A percentile compares a stretch with the other conserved stretches of the same genome.
Evolutionary conservation across 2,113 vertebrate genomes (phyloP).

Genomic region (Lichenostomus cassidix): DNA sequence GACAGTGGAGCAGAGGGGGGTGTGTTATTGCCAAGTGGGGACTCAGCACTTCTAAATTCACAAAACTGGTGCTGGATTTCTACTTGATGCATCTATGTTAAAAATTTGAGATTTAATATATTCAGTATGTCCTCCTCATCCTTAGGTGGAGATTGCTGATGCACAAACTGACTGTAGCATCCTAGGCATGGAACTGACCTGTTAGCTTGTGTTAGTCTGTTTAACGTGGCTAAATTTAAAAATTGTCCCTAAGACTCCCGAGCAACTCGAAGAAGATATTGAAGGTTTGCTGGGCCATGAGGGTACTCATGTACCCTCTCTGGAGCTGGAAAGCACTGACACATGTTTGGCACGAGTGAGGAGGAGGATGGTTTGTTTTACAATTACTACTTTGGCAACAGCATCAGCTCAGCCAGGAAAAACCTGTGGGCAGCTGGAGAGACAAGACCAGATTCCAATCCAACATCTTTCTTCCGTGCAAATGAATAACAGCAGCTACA

Average conservation of each 20-base stretch:
- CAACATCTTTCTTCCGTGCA: neutral
- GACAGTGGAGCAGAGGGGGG: neutral
- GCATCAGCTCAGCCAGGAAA: neutral
- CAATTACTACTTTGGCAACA: neutral
- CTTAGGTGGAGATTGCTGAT: neutral
- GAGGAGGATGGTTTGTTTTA: neutral
- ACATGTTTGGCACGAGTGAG: neutral
- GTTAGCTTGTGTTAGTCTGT: neutral
- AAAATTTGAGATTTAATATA: neutral
- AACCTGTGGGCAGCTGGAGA: neutral
- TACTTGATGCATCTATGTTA: neutral
- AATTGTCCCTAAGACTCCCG: neutral
- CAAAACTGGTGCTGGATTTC: neutral
- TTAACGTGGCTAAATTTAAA: neutral
- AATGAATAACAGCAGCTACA: neutral
- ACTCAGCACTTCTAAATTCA: neutral
- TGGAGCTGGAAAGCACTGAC: neutral
- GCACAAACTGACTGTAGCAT: neutral
- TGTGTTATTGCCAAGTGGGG: neutral
- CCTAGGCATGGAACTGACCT: neutral
- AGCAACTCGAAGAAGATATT: neutral
- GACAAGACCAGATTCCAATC: neutral
- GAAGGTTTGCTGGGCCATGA: neutral
- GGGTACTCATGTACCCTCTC: neutral
- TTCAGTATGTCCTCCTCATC: neutral